phyloP scores from a whole-genome alignment of 2,113 vertebrate genomes.

The Oenanthe oenanthe region DNA sequence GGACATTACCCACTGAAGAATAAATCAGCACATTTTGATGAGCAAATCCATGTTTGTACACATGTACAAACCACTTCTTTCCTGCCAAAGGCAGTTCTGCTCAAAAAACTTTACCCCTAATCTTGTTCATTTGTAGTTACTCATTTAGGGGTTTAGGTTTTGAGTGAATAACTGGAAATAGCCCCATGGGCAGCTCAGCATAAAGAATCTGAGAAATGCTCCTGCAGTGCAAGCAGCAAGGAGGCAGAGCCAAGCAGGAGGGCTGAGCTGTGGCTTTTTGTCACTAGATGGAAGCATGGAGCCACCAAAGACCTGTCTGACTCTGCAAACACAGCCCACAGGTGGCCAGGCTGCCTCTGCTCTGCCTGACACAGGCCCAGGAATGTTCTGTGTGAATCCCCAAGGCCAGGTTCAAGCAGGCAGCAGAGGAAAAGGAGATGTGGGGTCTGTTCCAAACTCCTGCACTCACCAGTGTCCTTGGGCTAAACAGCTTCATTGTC shows the following conservation, averaged over 20 bases:
- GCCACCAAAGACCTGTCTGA: not conserved
- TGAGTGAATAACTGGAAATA: not conserved
- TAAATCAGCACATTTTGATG: not conserved
- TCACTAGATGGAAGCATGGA: slow-evolving; percentile 55
- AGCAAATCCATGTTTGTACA: rapidly evolving
- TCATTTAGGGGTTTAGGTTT: not conserved
- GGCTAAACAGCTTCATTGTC: not conserved
- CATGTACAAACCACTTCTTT: not conserved
- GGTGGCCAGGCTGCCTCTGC: rapidly evolving
- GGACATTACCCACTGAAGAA: not conserved
- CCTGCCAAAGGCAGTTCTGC: not conserved
- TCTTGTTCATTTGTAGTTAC: not conserved
- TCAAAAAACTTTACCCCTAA: rapidly evolving
- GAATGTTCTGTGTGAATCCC: rapidly evolving
- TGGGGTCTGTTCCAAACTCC: not conserved
- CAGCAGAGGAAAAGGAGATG: not conserved
- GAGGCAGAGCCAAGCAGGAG: not conserved
- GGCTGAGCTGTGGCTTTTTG: not conserved
- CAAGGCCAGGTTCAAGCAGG: not conserved
- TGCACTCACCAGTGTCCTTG: rapidly evolving
- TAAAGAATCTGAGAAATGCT: not conserved
- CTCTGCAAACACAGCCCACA: rapidly evolving
- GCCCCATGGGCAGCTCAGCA: rapidly evolving
- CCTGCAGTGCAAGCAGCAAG: not conserved
- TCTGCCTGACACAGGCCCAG: not conserved